Evolutionary conservation across 2,797 vertebrate species (phyloP).

Genomic region (Esox masquinongy): DNA sequence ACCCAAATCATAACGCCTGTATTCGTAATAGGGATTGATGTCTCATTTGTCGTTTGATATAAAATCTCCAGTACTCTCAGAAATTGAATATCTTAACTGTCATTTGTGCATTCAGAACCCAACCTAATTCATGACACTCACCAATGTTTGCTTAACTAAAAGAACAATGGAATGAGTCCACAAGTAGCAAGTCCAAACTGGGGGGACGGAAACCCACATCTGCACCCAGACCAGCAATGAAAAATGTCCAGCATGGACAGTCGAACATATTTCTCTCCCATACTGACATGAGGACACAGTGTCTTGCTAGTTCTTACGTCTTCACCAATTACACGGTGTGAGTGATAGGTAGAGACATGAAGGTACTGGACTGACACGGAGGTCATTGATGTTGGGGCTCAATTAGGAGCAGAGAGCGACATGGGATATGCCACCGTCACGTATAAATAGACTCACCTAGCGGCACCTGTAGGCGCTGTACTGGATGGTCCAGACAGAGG

Average conservation of each 20-base stretch:
- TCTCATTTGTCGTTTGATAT: background rate
- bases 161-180: background rate
- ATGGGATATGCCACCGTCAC: constrained; percentile 55
- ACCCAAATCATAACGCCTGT: background rate
- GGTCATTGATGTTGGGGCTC: constrained; percentile 65
- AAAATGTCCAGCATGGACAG: no score
- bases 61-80: background rate
- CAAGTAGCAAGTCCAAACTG: background rate
- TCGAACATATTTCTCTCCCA: background rate
- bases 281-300: constrained; percentile 18
- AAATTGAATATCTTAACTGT: background rate
- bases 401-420: constrained; percentile 67
- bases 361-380: constrained; percentile 35
- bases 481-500: constrained; percentile 41
- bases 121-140: background rate
- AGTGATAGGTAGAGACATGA: constrained; percentile 57
- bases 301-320: background rate
- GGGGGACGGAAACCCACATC: background rate
- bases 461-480: constrained; percentile 47
- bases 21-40: background rate
- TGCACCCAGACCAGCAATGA: background rate
- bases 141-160: background rate
- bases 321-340: constrained; percentile 63
- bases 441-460: constrained; percentile 60
- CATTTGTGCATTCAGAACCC: background rate